Evolutionary conservation across 2,113 vertebrate species (phyloP), one percentile per base, ranked within the genome.

Genomic region (Mixornis gularis): DNA sequence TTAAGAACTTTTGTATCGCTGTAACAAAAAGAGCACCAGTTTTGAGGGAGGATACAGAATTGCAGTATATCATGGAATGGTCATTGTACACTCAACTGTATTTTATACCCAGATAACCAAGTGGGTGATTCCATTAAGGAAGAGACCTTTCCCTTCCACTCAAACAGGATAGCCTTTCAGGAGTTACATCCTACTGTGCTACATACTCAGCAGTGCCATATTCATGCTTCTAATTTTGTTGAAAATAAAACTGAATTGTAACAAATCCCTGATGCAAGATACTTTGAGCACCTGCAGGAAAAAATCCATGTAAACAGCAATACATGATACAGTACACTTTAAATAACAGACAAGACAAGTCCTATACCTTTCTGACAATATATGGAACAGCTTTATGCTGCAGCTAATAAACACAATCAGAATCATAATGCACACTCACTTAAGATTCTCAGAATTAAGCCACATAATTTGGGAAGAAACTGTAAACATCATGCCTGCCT

Each of bases 241-340:
- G 95, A 96, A 97, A 97, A 96, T 97, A 95, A 97, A 95, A 95
- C 32, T 94, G 87, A 94, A 85, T 93, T 92, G 87, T 91, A 96
- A 92, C 96, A 96, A 96, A 95, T 98, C 97, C 97, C 97, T 98
- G 97, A 98, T 91, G 95, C 93, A 91, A 97, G 97, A 96, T 95
- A 94, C 95, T 95, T 93, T 30, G 90, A 97, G 97, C 94, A 96
- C 97, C 97, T 17, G 87, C 92, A 97, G 85, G 72, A 97, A 96
- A 96, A 96, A 3, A 14, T 93, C 92, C 94, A 78, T 97, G 97
- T 98, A 97, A 98, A 98, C 97, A 97, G 96, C 92, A 95, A 96
- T 96, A 95, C 65, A 36, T 86, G 85, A 92, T 94, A 97, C 97
- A 96, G 96, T 97, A 96, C 97, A 85, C 92, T 94, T 97, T 96